Percentiles rank a stretch among this genome's conserved stretches.
phyloP scores from a whole-genome alignment of 2,113 vertebrate genomes.

The Clupea harengus region DNA sequence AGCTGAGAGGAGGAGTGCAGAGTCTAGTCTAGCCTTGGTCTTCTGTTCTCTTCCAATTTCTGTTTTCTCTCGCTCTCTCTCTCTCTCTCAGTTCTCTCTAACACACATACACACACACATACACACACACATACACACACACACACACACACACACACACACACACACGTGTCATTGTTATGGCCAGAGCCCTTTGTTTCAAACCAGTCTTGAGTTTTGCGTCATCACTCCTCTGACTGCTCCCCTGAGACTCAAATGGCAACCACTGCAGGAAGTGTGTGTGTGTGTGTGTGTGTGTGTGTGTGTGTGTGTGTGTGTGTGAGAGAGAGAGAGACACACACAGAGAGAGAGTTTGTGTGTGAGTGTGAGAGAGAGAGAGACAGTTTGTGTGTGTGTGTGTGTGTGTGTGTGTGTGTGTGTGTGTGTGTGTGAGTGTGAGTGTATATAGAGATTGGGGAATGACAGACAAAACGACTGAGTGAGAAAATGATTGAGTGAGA shows the following conservation, averaged over 20 bases:
- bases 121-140: background rate
- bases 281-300: background rate
- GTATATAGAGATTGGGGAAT: background rate
- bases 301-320: background rate
- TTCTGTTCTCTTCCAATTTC: background rate
- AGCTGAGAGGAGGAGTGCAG: too few relatives aligned
- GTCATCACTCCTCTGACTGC: background rate
- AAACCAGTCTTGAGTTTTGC: background rate
- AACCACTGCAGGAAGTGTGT: background rate
- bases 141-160: background rate
- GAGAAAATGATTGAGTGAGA: background rate
- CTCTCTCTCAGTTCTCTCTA: background rate
- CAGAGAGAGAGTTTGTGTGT: background rate
- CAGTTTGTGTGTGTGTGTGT: too few relatives aligned
- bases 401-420: too few relatives aligned
- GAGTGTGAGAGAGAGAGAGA: too few relatives aligned
- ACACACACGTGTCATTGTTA: background rate
- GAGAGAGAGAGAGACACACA: background rate
- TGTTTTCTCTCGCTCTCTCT: background rate
- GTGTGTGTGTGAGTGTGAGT: too few relatives aligned
- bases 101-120: background rate
- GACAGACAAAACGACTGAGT: background rate
- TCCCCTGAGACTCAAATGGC: conserved; percentile 2
- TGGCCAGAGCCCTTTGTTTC: background rate
- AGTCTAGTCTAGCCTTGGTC: background rate